Conservation (phyloP, 2,797 vertebrate genomes). For the Hippoglossus hippoglossus region DNA sequence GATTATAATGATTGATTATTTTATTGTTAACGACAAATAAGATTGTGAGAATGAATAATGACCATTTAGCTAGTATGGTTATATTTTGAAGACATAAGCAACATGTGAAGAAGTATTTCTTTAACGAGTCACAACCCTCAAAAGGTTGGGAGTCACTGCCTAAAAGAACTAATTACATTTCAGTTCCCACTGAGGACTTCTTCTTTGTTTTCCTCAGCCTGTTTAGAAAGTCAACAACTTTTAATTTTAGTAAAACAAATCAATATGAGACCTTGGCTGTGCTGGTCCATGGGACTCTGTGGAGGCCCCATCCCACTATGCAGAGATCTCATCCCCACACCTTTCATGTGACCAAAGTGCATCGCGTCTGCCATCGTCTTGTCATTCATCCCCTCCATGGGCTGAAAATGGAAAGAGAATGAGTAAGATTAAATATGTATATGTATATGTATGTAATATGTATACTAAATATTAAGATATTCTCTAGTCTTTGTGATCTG, state of each 20-base stretch:
- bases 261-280: conserved; percentile 89
- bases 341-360: conserved; percentile 95
- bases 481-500: too few species aligned
- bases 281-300: conserved; percentile 98
- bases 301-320: conserved; percentile 97
- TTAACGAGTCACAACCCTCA: too few species aligned
- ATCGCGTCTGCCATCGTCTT: conserved; percentile 93
- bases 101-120: not conserved
- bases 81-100: not conserved
- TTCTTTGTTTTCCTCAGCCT: too few species aligned
- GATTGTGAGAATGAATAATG: not conserved
- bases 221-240: too few species aligned
- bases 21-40: not conserved
- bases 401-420: conserved; percentile 72
- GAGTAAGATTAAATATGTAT: too few species aligned
- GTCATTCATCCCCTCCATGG: conserved; percentile 94
- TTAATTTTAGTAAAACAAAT: not conserved
- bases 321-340: conserved; percentile 91
- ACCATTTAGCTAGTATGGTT: not conserved
- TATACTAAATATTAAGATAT: too few species aligned
- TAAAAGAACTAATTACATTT: not conserved
- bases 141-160: too few species aligned
- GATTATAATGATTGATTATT: too few species aligned
- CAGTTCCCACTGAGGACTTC: too few species aligned
- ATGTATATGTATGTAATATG: too few species aligned